Evolutionary conservation across 53 echinoderm and acorn worm genomes (phyloP).

Genomic region (Patiria pectinifera): DNA sequence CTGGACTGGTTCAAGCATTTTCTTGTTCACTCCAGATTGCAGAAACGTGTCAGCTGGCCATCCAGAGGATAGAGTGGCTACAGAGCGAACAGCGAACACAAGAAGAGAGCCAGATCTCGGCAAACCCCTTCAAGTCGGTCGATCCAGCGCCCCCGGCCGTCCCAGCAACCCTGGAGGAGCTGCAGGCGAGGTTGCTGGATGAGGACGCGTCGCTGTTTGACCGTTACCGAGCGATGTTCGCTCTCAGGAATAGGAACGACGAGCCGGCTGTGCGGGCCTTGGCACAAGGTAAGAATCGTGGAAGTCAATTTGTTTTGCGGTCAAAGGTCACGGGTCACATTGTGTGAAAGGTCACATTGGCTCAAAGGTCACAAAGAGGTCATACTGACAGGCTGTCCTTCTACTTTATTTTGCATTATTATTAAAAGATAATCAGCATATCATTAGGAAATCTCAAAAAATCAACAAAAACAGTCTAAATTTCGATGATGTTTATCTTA

Average conservation of each 20-base stretch:
- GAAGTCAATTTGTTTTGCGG: not conserved
- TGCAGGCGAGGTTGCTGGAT: constrained; percentile 75
- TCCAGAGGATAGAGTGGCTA: constrained; percentile 88
- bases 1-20: not conserved
- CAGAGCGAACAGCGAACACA: constrained; percentile 65
- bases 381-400: too few species aligned
- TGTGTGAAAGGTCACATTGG: not conserved
- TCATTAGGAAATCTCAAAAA: too few species aligned
- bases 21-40: constrained; percentile 66
- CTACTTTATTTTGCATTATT: too few species aligned
- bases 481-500: too few species aligned
- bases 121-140: constrained; percentile 85
- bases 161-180: constrained; percentile 58
- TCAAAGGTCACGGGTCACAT: too few species aligned
- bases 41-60: constrained; percentile 91
- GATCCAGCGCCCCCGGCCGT: constrained; percentile 93
- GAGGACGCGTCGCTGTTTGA: constrained; percentile 79
- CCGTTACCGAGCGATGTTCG: constrained; percentile 97
- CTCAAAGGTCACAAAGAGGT: not conserved
- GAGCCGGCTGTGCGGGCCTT: constrained; percentile 77
- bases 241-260: constrained; percentile 84
- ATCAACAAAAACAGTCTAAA: too few species aligned
- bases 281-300: constrained; percentile 74
- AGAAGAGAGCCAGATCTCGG: constrained; percentile 56
- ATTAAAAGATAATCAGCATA: too few species aligned